phyloP scores from a whole-genome alignment of 2,888 invertebrate species.

The Ophraella communa region DNA sequence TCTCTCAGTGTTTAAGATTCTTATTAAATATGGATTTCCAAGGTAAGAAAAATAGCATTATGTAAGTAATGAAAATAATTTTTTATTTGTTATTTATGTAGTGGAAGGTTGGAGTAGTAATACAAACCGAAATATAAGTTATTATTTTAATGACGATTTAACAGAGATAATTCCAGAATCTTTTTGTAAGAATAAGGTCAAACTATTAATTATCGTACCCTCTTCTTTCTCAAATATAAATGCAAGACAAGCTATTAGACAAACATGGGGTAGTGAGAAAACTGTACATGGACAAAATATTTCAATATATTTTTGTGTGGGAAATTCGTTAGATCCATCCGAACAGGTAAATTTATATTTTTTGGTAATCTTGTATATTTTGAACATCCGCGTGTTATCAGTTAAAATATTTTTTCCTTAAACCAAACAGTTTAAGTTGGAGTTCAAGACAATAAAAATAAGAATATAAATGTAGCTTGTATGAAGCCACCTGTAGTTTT shows the following conservation, averaged over 20 bases:
- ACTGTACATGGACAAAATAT: constrained; percentile 43
- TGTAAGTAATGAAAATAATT: background rate
- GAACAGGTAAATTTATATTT: constrained; percentile 57
- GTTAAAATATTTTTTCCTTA: no score
- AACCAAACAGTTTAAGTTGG: no score
- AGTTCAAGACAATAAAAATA: no score
- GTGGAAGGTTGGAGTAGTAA: constrained; percentile 75
- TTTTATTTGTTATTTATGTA: constrained; percentile 30
- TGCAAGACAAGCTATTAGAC: constrained; percentile 70
- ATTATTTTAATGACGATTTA: constrained; percentile 65
- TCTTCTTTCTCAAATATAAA: constrained; percentile 75
- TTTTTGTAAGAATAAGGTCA: constrained; percentile 22
- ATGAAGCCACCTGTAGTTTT: no score
- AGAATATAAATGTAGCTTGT: no score
- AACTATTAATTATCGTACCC: constrained; percentile 72
- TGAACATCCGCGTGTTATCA: no score
- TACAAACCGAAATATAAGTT: constrained; percentile 72
- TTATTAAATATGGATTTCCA: background rate
- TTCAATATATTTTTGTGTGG: constrained; percentile 58
- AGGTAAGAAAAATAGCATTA: background rate
- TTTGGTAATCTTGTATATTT: no score
- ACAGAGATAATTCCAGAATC: constrained; percentile 31
- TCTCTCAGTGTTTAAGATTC: background rate
- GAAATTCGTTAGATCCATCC: constrained; percentile 64
- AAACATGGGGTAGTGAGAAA: constrained; percentile 69